phyloP scores from a whole-genome alignment of 2,113 vertebrate genomes.

The Xiphophorus maculatus region DNA sequence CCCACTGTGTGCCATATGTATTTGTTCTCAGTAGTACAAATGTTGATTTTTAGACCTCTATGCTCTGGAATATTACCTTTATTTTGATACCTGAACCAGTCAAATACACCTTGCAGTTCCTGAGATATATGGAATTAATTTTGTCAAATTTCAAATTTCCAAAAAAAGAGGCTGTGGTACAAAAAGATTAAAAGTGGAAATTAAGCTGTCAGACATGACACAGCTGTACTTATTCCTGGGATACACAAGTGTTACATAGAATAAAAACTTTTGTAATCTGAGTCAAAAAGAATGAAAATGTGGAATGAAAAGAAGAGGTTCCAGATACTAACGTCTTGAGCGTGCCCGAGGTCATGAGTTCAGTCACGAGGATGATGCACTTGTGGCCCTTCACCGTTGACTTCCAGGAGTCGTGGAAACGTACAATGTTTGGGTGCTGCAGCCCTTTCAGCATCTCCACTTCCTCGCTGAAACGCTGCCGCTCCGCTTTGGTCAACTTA shows the following conservation, averaged over 20 bases:
- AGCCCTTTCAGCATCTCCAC: conserved; percentile 98
- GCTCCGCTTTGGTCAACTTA: conserved; percentile 92
- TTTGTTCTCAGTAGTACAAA: too few species aligned
- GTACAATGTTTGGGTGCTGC: conserved; percentile 98
- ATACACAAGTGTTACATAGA: conserved; percentile 2
- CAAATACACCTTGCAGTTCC: too few species aligned
- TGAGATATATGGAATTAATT: too few species aligned
- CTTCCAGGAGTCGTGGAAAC: conserved; percentile 99
- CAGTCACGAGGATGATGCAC: conserved; percentile 94
- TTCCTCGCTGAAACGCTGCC: conserved; percentile 96
- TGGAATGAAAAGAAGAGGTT: not conserved
- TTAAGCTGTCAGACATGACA: conserved; percentile 28
- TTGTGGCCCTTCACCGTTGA: conserved; percentile 91
- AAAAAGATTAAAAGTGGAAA: not conserved
- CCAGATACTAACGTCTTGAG: conserved; percentile 91
- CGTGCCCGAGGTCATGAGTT: conserved; percentile 98
- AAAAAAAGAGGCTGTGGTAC: too few species aligned
- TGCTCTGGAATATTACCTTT: too few species aligned
- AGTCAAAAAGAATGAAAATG: not conserved
- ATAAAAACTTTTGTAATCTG: not conserved
- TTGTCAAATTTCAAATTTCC: too few species aligned
- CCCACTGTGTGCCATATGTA: too few species aligned
- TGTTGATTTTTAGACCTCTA: too few species aligned
- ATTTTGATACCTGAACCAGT: too few species aligned
- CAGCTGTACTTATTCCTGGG: conserved; percentile 1